Conservation (phyloP, 2,797 vertebrate species). For the Mormyrops attenuatus region DNA sequence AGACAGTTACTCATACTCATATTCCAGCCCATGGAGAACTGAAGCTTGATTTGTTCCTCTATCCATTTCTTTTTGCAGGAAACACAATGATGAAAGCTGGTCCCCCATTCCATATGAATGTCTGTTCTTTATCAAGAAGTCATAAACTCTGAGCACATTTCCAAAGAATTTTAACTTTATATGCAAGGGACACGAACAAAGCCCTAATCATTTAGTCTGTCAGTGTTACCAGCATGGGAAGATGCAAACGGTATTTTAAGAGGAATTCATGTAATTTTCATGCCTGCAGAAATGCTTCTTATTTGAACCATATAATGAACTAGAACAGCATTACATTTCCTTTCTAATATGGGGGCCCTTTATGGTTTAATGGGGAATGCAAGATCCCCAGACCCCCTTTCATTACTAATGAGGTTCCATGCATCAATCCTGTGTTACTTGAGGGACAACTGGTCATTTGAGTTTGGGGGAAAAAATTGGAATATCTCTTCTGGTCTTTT, state of each 20-base stretch:
- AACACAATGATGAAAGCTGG: background rate
- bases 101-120: background rate
- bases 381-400: background rate
- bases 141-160: background rate
- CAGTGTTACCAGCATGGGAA: background rate
- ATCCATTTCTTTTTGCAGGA: background rate
- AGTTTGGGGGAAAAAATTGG: background rate
- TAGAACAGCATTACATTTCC: background rate
- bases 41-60: constrained; percentile 2
- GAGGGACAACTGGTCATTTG: background rate
- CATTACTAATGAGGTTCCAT: background rate
- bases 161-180: background rate
- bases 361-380: background rate
- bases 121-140: background rate
- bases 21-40: background rate
- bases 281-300: background rate
- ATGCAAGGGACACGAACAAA: constrained; percentile 10
- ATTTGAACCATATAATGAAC: background rate
- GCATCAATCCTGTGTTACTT: background rate
- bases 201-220: background rate
- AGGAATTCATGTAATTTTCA: background rate
- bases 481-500: background rate
- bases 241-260: background rate
- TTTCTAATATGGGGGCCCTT: background rate
- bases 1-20: background rate